A percentile compares a stretch with the other conserved stretches of the same genome.
phyloP scores from a whole-genome alignment of 2,797 vertebrate species.

The Mormyrus hasselquistii region DNA sequence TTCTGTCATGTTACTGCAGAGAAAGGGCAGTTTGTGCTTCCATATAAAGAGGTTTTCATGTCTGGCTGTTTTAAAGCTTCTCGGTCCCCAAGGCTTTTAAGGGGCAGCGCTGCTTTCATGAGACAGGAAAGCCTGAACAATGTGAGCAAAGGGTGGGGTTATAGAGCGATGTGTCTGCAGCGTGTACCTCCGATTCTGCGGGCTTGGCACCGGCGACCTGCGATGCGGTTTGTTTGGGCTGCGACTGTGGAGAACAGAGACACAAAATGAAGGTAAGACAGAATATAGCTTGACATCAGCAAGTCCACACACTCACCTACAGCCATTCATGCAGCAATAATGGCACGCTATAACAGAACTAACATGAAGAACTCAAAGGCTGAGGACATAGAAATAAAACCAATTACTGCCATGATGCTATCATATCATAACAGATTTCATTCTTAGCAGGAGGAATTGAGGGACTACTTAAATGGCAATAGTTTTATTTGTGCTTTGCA shows the following conservation, averaged over 20 bases:
- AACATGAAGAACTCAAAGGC: background rate
- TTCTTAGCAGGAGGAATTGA: background rate
- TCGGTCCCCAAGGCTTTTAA: background rate
- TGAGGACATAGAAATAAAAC: background rate
- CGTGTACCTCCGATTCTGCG: slow-evolving; percentile 60
- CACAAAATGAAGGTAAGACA: background rate
- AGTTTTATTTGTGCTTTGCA: background rate
- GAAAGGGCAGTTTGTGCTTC: slow-evolving; percentile 29
- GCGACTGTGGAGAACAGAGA: slow-evolving; percentile 51
- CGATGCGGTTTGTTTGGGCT: slow-evolving; percentile 50
- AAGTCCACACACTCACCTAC: background rate
- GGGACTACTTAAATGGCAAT: background rate
- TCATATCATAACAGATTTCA: background rate
- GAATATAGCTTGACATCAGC: background rate
- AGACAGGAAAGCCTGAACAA: slow-evolving; percentile 36
- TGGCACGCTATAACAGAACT: background rate
- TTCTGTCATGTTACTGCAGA: slow-evolving; percentile 12
- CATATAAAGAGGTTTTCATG: slow-evolving; percentile 27
- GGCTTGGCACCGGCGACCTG: slow-evolving; percentile 55
- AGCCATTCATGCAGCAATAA: background rate
- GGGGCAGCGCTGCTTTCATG: background rate
- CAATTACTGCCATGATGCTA: background rate
- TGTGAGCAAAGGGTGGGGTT: background rate
- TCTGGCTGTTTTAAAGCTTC: background rate
- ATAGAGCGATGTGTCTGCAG: slow-evolving; percentile 17